Base-by-base conservation (phyloP, 2,113 vertebrate species). In the Lophius piscatorius region DNA sequence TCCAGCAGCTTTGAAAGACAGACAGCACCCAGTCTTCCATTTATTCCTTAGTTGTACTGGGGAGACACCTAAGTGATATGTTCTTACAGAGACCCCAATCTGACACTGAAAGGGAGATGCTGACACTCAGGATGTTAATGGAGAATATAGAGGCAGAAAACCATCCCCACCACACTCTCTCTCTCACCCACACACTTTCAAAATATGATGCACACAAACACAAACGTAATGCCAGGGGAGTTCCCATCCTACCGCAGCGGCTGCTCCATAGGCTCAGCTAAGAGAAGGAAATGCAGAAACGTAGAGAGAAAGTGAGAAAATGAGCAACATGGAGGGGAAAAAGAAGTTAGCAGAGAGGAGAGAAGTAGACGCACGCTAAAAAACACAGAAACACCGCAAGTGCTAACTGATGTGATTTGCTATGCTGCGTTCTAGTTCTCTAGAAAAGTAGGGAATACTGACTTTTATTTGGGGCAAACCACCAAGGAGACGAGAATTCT, bases 211-310 rank as follows among this genome's bases (percentile, higher is more conserved):
- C 56, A 66, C 64, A 66, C 73, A 65, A 59, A 63, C 74, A 63
- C 78, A 76, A 78, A 78, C 70, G 44, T 28, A 78, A 35, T 69
- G 60, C 60, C 76, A 87, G 80, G 78, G 77, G 81, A 87, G 83
- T 74, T 90, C 80, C 86, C 93, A 72, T 96, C 94, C 94, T 98
- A 98, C 96, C 96, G 93, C 92, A 93, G 93, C 90, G 95, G 93
- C 90, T 94, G 94, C 92, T 97, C 95, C 94, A 95, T 90, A 90
- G 94, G 93, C 83, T 98, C 96, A 93, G 93, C 96, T 92, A 92
- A 91, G 90, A 92, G 85, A 92, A 82, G 69, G 82, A 82, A 76
- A 84, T 77, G 89, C 76, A 92, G 84, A 90, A 86, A 93, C 63
- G 86, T 71, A 92, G 82, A 94, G 87, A 93, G 85, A 93, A 89